phyloP scores from a whole-genome alignment of 2,797 vertebrate genomes.

The Tympanoctomys barrerae region DNA sequence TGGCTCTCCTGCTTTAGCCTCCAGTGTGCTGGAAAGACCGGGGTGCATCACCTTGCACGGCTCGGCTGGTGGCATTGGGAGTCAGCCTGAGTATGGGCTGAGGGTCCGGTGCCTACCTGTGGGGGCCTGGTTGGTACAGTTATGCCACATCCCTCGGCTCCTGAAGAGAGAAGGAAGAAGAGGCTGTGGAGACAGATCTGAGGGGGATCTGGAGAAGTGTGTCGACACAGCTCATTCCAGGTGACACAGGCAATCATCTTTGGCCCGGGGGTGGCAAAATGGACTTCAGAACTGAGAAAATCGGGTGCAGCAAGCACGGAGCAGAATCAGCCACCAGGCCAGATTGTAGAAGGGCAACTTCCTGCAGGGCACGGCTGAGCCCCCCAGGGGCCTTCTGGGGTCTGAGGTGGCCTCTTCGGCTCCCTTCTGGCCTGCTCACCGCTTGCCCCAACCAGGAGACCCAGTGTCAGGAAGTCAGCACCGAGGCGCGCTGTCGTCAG shows the following conservation, averaged over 20 bases:
- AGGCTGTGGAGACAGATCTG: too few relatives aligned
- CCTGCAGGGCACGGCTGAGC: neutral
- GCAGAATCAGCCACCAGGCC: too few relatives aligned
- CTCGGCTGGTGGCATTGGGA: neutral
- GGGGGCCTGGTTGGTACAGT: neutral
- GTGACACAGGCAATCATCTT: neutral
- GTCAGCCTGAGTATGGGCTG: too few relatives aligned
- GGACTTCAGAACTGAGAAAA: neutral
- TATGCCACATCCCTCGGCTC: rapidly evolving
- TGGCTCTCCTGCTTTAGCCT: too few relatives aligned
- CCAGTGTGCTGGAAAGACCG: too few relatives aligned
- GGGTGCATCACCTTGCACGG: too few relatives aligned
- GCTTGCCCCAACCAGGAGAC: too few relatives aligned
- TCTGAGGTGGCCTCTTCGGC: neutral
- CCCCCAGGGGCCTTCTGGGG: too few relatives aligned
- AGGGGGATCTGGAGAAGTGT: neutral
- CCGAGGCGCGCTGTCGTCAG: neutral
- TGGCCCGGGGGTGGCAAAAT: neutral
- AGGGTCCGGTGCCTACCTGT: neutral
- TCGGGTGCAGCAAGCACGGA: neutral
- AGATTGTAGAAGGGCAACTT: neutral
- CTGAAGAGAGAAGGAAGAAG: neutral
- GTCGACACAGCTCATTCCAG: neutral
- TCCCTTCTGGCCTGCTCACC: neutral
- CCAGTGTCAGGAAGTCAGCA: neutral